Evolutionary conservation across 1,140 invertebrate genomes (phyloP), one percentile per base, ranked within the genome.

Genomic region (Ylistrum balloti): DNA sequence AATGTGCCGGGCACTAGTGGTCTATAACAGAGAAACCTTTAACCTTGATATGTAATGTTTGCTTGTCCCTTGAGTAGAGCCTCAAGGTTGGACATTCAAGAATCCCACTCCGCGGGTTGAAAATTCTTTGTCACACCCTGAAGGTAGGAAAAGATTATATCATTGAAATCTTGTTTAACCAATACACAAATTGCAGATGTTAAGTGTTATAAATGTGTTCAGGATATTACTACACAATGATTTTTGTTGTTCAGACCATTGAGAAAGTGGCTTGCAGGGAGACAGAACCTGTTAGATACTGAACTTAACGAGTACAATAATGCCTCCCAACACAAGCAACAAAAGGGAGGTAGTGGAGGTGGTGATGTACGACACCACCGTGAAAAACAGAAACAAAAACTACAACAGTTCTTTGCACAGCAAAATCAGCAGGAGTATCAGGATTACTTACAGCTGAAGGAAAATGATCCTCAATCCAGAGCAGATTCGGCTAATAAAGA

Each of bases 351-450:
- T 33, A 38, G 5, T 13, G 91, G 38, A 22, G 45, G 35, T 22
- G 22, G 9, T 33, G 87, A 86, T 33, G 85, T 22, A 13, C 33
- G 45, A 45, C 34, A 38, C 20, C 34, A 88, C 11, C 33, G 90
- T 41, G 91, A 93, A 10, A 93, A 92, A 85, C 89, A 93, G 74
- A 92, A 92, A 87, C 91, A 90, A 28, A 91, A 91, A 88, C 92
- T 93, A 34, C 92, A 93, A 34, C 93, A 94, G 88, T 90, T 93
- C 45, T 94, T 93, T 91, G 88, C 93, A 33, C 92, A 92, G 34
- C 91, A 93, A 41, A 93, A 93, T 28, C 91, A 93, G 86, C 91
- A 92, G 35, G 93, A 93, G 38, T 93, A 90, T 45, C 91, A 94
- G 45, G 93, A 94, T n/a, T 93, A 91, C 34, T 35, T 93, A 33